A percentile compares a stretch with the other conserved stretches of the same genome.
Conservation (phyloP, 2,888 invertebrate species). For the Patella caerulea region DNA sequence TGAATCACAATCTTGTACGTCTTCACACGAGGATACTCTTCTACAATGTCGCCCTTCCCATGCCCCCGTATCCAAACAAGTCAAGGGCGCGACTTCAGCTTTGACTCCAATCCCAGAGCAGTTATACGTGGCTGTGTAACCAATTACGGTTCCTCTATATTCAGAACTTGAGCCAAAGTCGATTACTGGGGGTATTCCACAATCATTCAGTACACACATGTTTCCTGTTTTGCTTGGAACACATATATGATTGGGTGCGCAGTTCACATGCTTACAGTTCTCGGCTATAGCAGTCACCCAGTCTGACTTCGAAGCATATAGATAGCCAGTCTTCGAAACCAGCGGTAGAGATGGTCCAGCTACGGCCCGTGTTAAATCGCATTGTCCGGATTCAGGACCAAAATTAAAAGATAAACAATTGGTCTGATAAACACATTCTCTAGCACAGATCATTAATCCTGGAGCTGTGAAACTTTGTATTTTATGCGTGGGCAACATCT, state of each 20-base stretch:
- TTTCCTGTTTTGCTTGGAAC: not conserved
- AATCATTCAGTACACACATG: not conserved
- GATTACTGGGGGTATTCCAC: not conserved
- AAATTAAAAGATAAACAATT: constrained; percentile 8
- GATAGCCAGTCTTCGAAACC: not conserved
- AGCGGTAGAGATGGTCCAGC: not conserved
- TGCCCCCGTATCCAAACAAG: not conserved
- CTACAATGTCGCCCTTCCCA: not conserved
- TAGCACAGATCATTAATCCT: not conserved
- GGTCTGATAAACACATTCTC: constrained; percentile 8
- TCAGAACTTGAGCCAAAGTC: not conserved
- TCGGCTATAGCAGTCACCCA: not conserved
- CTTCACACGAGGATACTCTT: not conserved
- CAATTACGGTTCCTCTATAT: not conserved
- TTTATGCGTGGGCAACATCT: no score
- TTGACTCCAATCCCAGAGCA: not conserved
- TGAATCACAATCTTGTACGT: not conserved
- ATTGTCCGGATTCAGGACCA: not conserved
- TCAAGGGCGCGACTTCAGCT: not conserved
- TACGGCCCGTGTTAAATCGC: not conserved
- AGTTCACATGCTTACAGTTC: not conserved
- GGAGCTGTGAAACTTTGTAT: no score
- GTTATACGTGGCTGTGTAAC: not conserved
- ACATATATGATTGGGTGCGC: not conserved
- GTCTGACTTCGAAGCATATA: not conserved